phyloP scores from a whole-genome alignment of 2,888 invertebrate species.

The Andrena flavipes region DNA sequence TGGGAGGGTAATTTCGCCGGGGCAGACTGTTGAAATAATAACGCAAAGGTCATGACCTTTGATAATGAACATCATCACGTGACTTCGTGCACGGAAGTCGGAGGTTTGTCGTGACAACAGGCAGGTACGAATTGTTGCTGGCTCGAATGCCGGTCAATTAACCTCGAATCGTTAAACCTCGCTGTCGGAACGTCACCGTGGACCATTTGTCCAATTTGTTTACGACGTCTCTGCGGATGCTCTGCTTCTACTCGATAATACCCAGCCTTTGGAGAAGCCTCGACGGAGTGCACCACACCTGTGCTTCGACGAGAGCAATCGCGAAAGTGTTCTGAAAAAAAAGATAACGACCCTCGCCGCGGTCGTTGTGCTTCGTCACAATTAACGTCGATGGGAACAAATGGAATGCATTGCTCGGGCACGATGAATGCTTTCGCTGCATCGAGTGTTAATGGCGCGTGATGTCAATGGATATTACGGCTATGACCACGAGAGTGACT shows the following conservation, averaged over 20 bases:
- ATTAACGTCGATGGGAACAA: background rate
- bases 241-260: background rate
- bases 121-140: constrained; percentile 21
- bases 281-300: background rate
- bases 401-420: background rate
- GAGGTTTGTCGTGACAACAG: constrained; percentile 51
- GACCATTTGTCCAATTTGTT: background rate
- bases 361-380: background rate
- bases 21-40: background rate
- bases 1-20: background rate
- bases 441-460: background rate
- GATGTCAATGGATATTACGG: constrained; percentile 9
- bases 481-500: background rate
- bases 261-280: background rate
- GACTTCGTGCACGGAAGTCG: constrained; percentile 43
- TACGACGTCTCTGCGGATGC: background rate
- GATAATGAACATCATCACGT: constrained; percentile 38
- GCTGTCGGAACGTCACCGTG: background rate
- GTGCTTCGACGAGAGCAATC: background rate
- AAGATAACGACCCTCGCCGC: background rate
- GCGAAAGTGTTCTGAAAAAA: background rate
- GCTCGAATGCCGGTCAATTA: background rate
- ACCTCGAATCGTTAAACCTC: constrained; percentile 1
- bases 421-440: background rate
- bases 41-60: constrained; percentile 61